Evolutionary conservation across 2,797 vertebrate genomes (phyloP), one percentile per base, ranked within the genome.

Genomic region (Pelodytes ibericus): DNA sequence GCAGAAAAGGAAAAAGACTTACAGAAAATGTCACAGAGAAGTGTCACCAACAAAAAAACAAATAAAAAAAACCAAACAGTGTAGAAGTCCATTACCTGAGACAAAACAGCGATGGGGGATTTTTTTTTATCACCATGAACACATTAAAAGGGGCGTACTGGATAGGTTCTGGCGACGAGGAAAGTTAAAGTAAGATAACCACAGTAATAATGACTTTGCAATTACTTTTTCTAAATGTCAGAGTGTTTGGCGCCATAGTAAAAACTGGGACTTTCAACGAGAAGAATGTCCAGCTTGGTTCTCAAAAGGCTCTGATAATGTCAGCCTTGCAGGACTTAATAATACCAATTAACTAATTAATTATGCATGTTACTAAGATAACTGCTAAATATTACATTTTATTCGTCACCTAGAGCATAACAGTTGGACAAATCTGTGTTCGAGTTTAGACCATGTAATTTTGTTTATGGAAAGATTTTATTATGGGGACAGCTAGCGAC

Each of bases 21-120:
- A 69, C 58, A 24, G 57, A 68, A n/a, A 63, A 29, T 76, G 58
- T 63, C 47, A 76, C 24, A 53, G 9, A 3, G 22, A 75, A 29
- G 25, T 75, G 64, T 61, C 64, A 69, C 65, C 10, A n/a, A 57
- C 39, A 61, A 31, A 33, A n/a, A n/a, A n/a, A n/a, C n/a, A n/a
- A n/a, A n/a, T n/a, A n/a, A n/a, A n/a, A n/a, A n/a, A 18, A 49
- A 41, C 15, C 29, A 36, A 39, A 49, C 59, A n/a, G n/a, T 30
- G 10, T 18, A 33, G 18, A 20, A 62, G 27, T 61, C 65, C 53
- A 75, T 75, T 75, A 75, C 31, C 57, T 9, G 9, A 16, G 33
- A 13, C 20, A 27, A 30, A n/a, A 61, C 9, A 33, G 8, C 20
- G 6, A 53, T 2, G 30, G 58, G 59, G 44, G 59, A 67, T 70